A percentile compares a stretch with the other conserved stretches of the same genome.
Conservation (phyloP, 2,888 invertebrate species). For the Parnassius mnemosyne region DNA sequence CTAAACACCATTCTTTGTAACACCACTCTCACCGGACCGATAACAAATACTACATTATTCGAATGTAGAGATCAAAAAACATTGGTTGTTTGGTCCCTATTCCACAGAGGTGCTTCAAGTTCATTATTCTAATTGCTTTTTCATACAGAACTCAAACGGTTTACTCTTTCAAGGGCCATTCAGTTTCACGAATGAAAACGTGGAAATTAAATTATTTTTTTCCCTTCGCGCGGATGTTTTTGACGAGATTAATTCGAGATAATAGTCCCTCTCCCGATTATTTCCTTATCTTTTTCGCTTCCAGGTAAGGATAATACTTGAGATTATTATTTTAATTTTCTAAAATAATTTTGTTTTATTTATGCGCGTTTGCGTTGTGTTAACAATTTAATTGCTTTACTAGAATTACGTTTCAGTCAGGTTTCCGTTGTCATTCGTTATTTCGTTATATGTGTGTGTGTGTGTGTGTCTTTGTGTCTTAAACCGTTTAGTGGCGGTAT, state of each 20-base stretch:
- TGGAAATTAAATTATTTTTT: slow-evolving; percentile 73
- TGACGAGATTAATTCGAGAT: slow-evolving; percentile 60
- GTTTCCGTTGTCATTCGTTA: too few species aligned
- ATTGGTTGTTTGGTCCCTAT: slow-evolving; percentile 36
- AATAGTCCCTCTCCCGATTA: slow-evolving; percentile 43
- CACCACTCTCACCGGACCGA: slow-evolving; percentile 7
- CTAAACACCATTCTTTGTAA: slow-evolving; percentile 31
- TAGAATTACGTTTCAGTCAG: too few species aligned
- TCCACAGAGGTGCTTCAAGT: slow-evolving; percentile 55
- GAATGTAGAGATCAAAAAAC: slow-evolving; percentile 31
- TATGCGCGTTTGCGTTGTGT: too few species aligned
- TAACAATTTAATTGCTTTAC: too few species aligned
- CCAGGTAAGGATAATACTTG: slow-evolving; percentile 24
- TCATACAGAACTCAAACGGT: slow-evolving; percentile 64
- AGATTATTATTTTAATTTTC: slow-evolving; percentile 17
- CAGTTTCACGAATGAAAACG: slow-evolving; percentile 59
- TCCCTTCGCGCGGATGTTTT: slow-evolving; percentile 47
- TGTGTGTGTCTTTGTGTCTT: too few species aligned
- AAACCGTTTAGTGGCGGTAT: too few species aligned
- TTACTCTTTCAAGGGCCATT: slow-evolving; percentile 65
- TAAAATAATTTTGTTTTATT: background rate
- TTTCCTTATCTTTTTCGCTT: slow-evolving; percentile 35
- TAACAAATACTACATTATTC: slow-evolving; percentile 13
- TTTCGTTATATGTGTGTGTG: too few species aligned
- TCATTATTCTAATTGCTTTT: slow-evolving; percentile 73